Evolutionary conservation across 2,888 invertebrate genomes (phyloP).

Genomic region (Polymixis flavicincta): DNA sequence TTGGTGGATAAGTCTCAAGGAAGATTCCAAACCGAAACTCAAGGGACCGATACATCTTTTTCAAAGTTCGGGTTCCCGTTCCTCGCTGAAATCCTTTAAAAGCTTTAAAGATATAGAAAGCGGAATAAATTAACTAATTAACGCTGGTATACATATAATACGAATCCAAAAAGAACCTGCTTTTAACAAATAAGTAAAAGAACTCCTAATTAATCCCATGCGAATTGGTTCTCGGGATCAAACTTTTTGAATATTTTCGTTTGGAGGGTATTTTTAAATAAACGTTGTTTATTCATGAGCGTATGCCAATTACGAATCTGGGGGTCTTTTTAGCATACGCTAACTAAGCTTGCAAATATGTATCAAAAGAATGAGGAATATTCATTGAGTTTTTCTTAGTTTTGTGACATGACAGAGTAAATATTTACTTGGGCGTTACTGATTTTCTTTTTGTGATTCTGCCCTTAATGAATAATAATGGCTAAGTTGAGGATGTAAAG

Average conservation of each 20-base stretch:
- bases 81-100: not conserved
- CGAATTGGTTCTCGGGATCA: conserved; percentile 39
- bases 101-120: not conserved
- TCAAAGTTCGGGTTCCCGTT: not conserved
- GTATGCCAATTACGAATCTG: conserved; percentile 23
- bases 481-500: not conserved
- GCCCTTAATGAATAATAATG: not conserved
- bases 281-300: conserved; percentile 48
- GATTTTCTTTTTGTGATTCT: not conserved
- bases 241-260: conserved; percentile 49
- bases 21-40: conserved; percentile 5
- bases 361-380: conserved; percentile 41
- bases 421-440: not conserved
- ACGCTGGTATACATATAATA: conserved; percentile 2
- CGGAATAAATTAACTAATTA: conserved; percentile 17
- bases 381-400: conserved; percentile 39
- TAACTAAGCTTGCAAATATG: conserved; percentile 50
- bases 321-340: conserved; percentile 46
- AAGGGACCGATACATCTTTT: not conserved
- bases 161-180: not conserved
- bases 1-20: not conserved
- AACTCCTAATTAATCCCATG: conserved; percentile 47
- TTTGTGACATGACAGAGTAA: not conserved
- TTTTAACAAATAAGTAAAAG: conserved; percentile 41
- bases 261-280: conserved; percentile 44